A percentile compares a stretch with the other conserved stretches of the same genome.
Evolutionary conservation across 2,888 invertebrate species (phyloP).

Genomic region (Phyllotreta striolata): DNA sequence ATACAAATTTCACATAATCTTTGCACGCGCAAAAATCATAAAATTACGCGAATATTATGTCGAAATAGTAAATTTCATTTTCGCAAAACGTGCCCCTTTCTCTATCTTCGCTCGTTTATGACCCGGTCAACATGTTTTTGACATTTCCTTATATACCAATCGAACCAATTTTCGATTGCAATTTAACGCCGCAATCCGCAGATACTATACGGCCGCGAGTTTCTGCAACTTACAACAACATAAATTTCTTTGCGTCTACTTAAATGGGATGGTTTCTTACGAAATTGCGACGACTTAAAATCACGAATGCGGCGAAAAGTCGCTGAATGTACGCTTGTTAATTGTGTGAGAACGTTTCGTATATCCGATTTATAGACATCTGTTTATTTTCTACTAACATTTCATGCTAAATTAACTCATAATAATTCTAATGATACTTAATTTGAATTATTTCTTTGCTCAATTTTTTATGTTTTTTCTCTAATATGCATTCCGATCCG

Average conservation of each 20-base stretch:
- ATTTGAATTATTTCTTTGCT: too few relatives aligned
- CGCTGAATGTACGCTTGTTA: too few relatives aligned
- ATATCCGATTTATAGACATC: too few relatives aligned
- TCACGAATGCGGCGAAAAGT: slow-evolving; percentile 11
- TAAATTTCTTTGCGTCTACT: slow-evolving; percentile 15
- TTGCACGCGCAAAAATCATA: too few relatives aligned
- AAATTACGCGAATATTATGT: too few relatives aligned
- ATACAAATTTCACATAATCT: too few relatives aligned
- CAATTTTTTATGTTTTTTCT: background rate
- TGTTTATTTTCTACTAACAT: too few relatives aligned
- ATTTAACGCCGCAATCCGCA: slow-evolving; percentile 25
- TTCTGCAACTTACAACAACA: slow-evolving; percentile 10
- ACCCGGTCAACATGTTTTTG: slow-evolving; percentile 33
- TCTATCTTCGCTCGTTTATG: slow-evolving; percentile 16
- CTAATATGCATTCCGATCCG: slow-evolving; percentile 11
- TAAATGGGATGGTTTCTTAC: slow-evolving; percentile 14
- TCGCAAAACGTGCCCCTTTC: slow-evolving; percentile 14
- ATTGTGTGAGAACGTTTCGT: too few relatives aligned
- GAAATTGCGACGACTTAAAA: slow-evolving; percentile 8
- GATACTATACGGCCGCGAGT: slow-evolving; percentile 1
- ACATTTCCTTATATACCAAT: slow-evolving; percentile 32
- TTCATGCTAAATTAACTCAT: too few relatives aligned
- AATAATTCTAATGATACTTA: too few relatives aligned
- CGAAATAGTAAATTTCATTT: too few relatives aligned
- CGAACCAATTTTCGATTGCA: slow-evolving; percentile 26